These are phyloP conservation scores for Lutjanus campechanus DNA, from an alignment of 2,797 vertebrate genomes.

Conservation along the genomic window DNA sequence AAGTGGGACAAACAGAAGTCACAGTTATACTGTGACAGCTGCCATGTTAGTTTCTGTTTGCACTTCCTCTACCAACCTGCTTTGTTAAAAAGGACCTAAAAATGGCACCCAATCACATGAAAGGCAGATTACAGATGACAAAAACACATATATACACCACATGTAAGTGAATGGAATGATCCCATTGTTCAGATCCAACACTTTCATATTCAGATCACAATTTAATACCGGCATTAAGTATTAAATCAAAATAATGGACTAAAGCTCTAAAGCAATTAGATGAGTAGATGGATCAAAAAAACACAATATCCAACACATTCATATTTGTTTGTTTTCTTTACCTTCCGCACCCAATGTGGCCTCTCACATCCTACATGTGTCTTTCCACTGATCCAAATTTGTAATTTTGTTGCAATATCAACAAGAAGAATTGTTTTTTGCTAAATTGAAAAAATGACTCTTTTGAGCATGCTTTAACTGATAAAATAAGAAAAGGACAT, in stretches of 20 bases:
- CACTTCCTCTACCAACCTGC: neutral
- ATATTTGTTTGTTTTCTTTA: neutral
- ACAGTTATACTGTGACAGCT: neutral
- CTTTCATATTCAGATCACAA: constrained; percentile 1
- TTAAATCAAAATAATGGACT: neutral
- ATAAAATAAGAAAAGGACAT: neutral
- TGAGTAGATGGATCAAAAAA: neutral
- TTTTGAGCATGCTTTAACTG: no score
- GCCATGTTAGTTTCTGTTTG: neutral
- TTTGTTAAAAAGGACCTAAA: neutral
- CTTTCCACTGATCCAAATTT: neutral
- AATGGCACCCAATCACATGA: constrained; percentile 12
- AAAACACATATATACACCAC: neutral
- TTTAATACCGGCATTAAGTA: neutral
- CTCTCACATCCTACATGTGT: neutral
- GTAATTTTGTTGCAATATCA: neutral
- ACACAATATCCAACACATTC: neutral
- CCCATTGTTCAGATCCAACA: neutral
- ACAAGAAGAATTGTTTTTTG: neutral
- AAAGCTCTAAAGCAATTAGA: neutral
- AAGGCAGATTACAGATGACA: constrained; percentile 12
- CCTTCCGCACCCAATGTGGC: neutral
- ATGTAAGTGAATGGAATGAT: neutral
- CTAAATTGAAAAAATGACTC: neutral
- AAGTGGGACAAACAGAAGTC: neutral